A percentile compares a stretch with the other conserved stretches of the same genome.
These are phyloP conservation scores for Perodicticus potto DNA, from an alignment of 2,797 vertebrate genomes.

Conservation along the genomic window DNA sequence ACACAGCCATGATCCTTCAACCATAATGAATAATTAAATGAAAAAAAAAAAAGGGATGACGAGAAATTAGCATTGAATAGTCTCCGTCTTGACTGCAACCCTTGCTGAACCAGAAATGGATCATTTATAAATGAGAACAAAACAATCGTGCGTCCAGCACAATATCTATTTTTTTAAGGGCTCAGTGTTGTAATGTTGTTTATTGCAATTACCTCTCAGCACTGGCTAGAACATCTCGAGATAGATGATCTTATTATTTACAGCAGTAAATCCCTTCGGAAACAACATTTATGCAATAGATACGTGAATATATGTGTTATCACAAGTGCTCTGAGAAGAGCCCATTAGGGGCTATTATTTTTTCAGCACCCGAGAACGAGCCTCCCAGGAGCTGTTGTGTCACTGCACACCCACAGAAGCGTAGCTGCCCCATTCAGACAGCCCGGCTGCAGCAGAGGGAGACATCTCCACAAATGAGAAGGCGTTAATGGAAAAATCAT, in stretches of 20 bases:
- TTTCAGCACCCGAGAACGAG: not conserved
- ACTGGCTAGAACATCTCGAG: not conserved
- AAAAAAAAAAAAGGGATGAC: slow-evolving; percentile 17
- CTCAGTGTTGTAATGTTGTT: not conserved
- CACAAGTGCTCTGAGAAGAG: not conserved
- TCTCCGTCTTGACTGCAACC: not conserved
- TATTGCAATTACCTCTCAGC: not conserved
- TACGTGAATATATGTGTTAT: not conserved
- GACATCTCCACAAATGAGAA: not conserved
- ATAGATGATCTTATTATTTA: not conserved
- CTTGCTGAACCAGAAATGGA: not conserved
- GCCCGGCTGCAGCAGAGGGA: not conserved
- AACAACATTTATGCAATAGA: not conserved
- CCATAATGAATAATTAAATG: not conserved
- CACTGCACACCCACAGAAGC: not conserved
- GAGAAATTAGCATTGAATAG: not conserved
- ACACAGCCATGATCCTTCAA: not conserved
- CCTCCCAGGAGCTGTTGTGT: not conserved
- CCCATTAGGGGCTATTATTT: not conserved
- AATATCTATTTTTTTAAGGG: not conserved
- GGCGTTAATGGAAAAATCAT: slow-evolving; percentile 61
- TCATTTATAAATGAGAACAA: not conserved
- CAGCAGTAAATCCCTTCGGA: not conserved
- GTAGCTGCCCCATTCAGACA: not conserved
- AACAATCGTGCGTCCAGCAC: not conserved